These are phyloP conservation scores for Tetheella fluctuosa DNA, from an alignment of 2,888 invertebrate genomes.

Conservation along the genomic window DNA sequence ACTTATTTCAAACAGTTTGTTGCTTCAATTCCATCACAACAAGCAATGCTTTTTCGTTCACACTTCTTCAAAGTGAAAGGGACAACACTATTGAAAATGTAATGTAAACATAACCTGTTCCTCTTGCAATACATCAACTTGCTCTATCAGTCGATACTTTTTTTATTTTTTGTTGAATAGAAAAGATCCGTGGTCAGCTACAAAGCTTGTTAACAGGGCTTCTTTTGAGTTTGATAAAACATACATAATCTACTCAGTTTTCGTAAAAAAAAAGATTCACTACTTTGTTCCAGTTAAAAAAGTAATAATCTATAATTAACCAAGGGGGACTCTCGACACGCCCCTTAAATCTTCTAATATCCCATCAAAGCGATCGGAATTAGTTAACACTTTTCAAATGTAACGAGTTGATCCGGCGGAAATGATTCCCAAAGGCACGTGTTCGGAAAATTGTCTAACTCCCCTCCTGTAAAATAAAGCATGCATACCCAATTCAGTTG, in stretches of 20 bases:
- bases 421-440: constrained; percentile 43
- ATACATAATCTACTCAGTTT: not conserved
- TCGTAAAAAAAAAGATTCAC: not conserved
- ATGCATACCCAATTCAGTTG: not conserved
- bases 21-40: constrained; percentile 32
- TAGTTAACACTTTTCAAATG: constrained; percentile 67
- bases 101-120: constrained; percentile 57
- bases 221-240: not conserved
- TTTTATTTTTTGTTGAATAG: constrained; percentile 53
- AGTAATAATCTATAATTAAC: constrained; percentile 21
- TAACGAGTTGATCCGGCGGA: constrained; percentile 73
- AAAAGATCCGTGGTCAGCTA: not conserved
- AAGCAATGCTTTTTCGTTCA: constrained; percentile 38
- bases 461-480: constrained; percentile 10
- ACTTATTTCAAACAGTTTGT: constrained; percentile 27
- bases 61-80: constrained; percentile 27
- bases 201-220: not conserved
- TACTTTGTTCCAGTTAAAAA: not conserved
- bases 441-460: constrained; percentile 16
- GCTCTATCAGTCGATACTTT: constrained; percentile 34
- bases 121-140: constrained; percentile 43
- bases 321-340: constrained; percentile 40
- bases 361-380: constrained; percentile 68
- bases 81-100: constrained; percentile 39
- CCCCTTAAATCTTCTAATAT: constrained; percentile 44